These are phyloP conservation scores for Apistogramma diplotaenia DNA, from an alignment of 2,113 vertebrate genomes.

Conservation along the genomic window DNA sequence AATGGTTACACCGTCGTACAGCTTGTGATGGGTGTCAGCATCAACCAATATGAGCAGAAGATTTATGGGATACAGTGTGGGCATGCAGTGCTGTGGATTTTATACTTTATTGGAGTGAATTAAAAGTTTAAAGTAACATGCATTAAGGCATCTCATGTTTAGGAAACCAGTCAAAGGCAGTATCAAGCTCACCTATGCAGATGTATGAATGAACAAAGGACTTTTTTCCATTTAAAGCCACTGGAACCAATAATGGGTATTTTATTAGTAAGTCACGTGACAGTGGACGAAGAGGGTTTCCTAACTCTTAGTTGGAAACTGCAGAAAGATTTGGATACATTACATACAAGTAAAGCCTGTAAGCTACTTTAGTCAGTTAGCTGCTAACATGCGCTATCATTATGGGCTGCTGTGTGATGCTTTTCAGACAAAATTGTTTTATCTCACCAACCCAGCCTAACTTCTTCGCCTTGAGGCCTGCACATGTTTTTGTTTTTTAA, in stretches of 20 bases:
- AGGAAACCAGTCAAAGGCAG: background rate
- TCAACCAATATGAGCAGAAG: background rate
- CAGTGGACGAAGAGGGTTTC: background rate
- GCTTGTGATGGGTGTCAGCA: background rate
- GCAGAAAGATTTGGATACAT: background rate
- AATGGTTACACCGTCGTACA: background rate
- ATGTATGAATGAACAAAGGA: too few species aligned
- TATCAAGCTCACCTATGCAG: background rate
- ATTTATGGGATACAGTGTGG: background rate
- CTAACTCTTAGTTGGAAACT: background rate
- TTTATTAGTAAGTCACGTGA: background rate
- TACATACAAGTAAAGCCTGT: too few species aligned
- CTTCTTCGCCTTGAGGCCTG: background rate
- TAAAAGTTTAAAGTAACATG: background rate
- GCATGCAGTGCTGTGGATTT: background rate
- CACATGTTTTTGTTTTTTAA: background rate
- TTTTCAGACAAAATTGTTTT: too few species aligned
- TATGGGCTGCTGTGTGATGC: background rate
- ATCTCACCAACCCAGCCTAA: background rate
- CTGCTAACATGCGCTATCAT: background rate
- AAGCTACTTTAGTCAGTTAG: background rate
- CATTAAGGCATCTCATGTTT: constrained; percentile 48
- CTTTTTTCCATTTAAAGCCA: background rate
- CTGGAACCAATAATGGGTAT: background rate
- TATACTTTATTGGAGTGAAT: background rate